These are phyloP conservation scores for Phaedon cochleariae DNA, from an alignment of 2,888 invertebrate species.

Conservation along the genomic window DNA sequence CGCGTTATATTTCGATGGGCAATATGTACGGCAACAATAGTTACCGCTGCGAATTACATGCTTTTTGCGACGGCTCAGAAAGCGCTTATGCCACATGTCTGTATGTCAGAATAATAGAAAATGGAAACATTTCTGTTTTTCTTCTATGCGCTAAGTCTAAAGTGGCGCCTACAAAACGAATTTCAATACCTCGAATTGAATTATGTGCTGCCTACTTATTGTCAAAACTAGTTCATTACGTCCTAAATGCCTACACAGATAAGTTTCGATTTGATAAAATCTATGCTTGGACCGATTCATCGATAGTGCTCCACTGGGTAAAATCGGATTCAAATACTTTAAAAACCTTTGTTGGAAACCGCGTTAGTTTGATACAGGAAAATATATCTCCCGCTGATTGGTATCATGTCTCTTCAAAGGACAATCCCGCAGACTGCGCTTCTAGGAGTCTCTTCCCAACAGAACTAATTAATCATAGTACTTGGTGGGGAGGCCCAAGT, in stretches of 20 bases:
- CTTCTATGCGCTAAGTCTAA: background rate
- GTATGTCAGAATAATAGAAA: background rate
- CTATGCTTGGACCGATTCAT: conserved; percentile 11
- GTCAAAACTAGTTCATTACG: too few relatives aligned
- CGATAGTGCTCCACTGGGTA: conserved; percentile 9
- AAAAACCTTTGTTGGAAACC: conserved; percentile 13
- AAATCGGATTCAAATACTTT: conserved; percentile 4
- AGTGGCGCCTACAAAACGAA: background rate
- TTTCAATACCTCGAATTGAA: background rate
- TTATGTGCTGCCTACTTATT: background rate
- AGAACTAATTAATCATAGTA: background rate
- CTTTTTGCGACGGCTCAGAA: conserved; percentile 10
- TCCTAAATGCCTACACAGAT: too few relatives aligned
- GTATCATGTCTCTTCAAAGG: conserved; percentile 5
- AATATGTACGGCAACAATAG: too few relatives aligned
- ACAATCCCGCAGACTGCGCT: conserved; percentile 3
- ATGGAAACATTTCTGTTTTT: background rate
- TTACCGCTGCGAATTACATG: conserved; percentile 3
- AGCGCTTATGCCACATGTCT: background rate
- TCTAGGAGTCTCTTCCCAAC: background rate
- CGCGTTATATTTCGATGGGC: background rate
- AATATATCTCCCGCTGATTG: background rate
- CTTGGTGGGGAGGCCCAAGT: conserved; percentile 5
- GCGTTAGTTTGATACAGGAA: background rate
- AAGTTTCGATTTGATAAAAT: background rate